Base-by-base conservation (phyloP, 2,797 vertebrate species). In the Hypotaenidia philippensis region DNA sequence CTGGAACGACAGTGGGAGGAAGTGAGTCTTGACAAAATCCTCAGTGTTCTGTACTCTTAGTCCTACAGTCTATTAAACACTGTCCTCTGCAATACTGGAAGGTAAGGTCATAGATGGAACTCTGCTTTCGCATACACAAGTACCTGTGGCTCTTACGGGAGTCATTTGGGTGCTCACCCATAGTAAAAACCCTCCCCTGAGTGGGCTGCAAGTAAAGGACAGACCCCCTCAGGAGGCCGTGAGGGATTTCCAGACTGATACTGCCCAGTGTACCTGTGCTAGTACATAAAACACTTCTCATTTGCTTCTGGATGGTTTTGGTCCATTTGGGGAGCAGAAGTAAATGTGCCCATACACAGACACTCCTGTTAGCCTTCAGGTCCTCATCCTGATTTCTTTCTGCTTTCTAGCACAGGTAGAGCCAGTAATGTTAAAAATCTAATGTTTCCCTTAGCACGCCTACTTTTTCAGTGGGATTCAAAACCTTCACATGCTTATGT, bases 1-100 rank as follows among this genome's bases (percentile, higher is more conserved):
- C 98, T 99, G 93, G 55, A 91, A 95, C 94, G 95, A 61, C 20
- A 38, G 12, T 3, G 44, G 9, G 7, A 91, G 27, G 41, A 84
- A 56, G 31, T 83, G 3, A 65, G 32, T 7, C 31, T 59, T 91
- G 45, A 88, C 38, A 83, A 49, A 81, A 18, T 31, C 3, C 0
- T 32, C 26, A 26, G 17, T 68, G 23, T 21, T 87, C 17, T 29
- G 5, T 14, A 52, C 36, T 38, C 38, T 13, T 11, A 41, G 32
- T 49, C 36, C 36, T 53, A 25, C 57, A 49, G 32, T n/a, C 64
- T 44, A 6, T 19, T 61, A 53, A 85, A 41, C 27, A 59, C 2
- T 56, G 75, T 75, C 13, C 49, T 31, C 34, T 64, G 26, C 13
- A 55, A 11, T 3, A 65, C n/a, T 23, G 14, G 32, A 59, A 74